phyloP scores from a whole-genome alignment of 2,113 vertebrate species.

The Neodontobutis hainanensis region DNA sequence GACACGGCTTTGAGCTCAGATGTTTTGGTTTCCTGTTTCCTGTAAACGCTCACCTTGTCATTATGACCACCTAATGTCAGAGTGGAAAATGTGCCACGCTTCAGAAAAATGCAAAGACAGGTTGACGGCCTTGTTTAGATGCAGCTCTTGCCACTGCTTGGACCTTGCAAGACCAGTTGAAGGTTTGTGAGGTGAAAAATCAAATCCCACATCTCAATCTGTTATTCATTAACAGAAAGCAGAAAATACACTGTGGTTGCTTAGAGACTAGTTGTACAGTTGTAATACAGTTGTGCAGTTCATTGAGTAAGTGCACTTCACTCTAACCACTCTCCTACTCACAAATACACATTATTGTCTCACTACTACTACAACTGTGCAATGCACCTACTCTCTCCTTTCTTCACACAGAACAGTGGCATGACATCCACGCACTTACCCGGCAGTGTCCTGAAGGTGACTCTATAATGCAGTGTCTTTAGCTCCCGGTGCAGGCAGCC shows the following conservation, averaged over 20 bases:
- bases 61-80: conserved; percentile 10
- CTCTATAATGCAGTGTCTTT: conserved; percentile 54
- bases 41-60: conserved; percentile 29
- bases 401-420: background rate
- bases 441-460: conserved; percentile 59
- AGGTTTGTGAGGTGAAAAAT: conserved; percentile 43
- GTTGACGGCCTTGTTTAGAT: background rate
- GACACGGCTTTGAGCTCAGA: background rate
- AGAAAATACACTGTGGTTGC: conserved; percentile 34
- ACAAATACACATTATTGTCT: conserved; percentile 3
- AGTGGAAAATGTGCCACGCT: conserved; percentile 3
- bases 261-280: conserved; percentile 36
- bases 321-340: conserved; percentile 17
- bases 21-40: conserved; percentile 55
- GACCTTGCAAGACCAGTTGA: conserved; percentile 27
- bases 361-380: background rate
- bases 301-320: conserved; percentile 28
- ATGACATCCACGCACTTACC: conserved; percentile 57
- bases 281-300: conserved; percentile 11
- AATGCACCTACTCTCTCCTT: background rate
- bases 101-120: background rate
- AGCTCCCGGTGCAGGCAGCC: conserved; percentile 40
- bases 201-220: conserved; percentile 15
- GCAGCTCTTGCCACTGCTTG: background rate
- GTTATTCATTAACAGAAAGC: conserved; percentile 21